Evolutionary conservation across 2,797 vertebrate species (phyloP).

Genomic region (Halcyon chelicuti): DNA sequence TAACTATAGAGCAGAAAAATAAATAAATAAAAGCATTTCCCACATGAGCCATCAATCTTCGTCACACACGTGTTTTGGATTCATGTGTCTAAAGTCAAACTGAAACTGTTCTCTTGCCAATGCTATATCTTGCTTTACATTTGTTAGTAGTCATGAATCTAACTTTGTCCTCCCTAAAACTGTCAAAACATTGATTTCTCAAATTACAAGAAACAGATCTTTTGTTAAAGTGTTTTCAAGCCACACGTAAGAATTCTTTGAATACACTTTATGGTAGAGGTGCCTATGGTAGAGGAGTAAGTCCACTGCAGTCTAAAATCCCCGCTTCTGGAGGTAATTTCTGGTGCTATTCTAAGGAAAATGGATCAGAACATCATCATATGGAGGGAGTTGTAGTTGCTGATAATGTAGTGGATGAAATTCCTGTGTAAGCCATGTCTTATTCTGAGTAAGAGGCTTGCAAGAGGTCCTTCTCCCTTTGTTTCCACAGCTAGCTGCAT

Average conservation of each 20-base stretch:
- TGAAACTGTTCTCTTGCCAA: background rate
- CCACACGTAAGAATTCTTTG: background rate
- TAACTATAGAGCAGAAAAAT: conserved; percentile 54
- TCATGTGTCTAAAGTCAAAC: conserved; percentile 15
- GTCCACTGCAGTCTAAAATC: background rate
- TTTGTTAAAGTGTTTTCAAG: background rate
- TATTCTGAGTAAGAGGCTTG: background rate
- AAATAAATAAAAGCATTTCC: conserved; percentile 53
- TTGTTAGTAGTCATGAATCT: background rate
- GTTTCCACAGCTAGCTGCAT: background rate
- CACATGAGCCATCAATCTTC: conserved; percentile 42
- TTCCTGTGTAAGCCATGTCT: background rate
- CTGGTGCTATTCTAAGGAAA: background rate
- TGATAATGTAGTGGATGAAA: background rate
- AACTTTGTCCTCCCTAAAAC: conserved; percentile 15
- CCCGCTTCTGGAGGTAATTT: background rate
- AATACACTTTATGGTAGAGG: background rate
- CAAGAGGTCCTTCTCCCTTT: background rate
- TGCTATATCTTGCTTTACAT: background rate
- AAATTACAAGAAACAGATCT: background rate
- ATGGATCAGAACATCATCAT: background rate
- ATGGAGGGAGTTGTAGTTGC: background rate
- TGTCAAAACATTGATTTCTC: background rate
- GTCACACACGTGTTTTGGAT: background rate
- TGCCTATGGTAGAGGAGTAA: background rate